Evolutionary conservation across 2,888 invertebrate species (phyloP).

Genomic region (Stramonita haemastoma): DNA sequence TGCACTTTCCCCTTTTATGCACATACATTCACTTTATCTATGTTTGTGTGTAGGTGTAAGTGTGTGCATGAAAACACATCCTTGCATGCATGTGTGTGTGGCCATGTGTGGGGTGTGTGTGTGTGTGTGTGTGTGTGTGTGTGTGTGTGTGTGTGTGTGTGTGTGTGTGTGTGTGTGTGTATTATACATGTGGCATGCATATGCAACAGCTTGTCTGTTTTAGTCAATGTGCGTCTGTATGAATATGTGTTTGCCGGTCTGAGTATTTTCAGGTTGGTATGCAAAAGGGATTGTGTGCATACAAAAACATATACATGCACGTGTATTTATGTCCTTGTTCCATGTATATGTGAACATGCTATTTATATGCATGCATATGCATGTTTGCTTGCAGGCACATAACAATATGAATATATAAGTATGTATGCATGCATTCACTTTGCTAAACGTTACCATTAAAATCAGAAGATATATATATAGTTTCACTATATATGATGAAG

Average conservation of each 20-base stretch:
- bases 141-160: not conserved
- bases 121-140: not conserved
- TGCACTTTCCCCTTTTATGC: no score
- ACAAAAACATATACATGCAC: not conserved
- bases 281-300: not conserved
- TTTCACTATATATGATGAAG: not conserved
- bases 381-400: no score
- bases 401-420: no score
- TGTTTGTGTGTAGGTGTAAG: no score
- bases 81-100: no score
- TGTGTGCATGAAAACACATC: no score
- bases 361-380: not conserved
- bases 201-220: not conserved
- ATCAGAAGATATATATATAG: no score
- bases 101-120: no score
- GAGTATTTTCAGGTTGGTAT: not conserved
- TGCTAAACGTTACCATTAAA: no score
- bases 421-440: not conserved
- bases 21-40: no score
- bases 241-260: not conserved
- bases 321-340: not conserved
- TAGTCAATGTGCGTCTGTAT: not conserved
- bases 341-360: not conserved
- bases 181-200: not conserved
- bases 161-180: not conserved